A percentile compares a stretch with the other conserved stretches of the same genome.
These are phyloP conservation scores for Drosophila miranda DNA, from an alignment of 1,140 invertebrate genomes.

Conservation along the genomic window DNA sequence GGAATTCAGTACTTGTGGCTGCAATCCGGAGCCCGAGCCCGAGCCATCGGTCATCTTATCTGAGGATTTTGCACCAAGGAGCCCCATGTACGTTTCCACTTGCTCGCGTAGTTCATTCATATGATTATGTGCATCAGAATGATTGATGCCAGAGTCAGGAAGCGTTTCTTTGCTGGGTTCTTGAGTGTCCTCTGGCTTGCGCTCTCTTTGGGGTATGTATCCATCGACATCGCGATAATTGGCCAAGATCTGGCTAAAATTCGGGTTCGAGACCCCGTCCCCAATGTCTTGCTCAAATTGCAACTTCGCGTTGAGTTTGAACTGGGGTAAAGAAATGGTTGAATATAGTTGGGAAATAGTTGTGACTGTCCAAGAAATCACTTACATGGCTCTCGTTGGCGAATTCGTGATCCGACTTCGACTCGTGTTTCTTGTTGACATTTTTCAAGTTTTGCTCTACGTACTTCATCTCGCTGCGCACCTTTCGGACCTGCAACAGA, in stretches of 20 bases:
- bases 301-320: conserved; percentile 55
- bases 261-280: conserved; percentile 30
- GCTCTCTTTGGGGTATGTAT: conserved; percentile 45
- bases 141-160: too few relatives aligned
- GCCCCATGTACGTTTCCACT: too few relatives aligned
- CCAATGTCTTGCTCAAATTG: conserved; percentile 76
- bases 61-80: too few relatives aligned
- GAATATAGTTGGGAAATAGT: too few relatives aligned
- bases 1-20: too few relatives aligned
- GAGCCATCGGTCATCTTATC: too few relatives aligned
- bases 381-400: conserved; percentile 72
- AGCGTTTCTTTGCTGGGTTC: too few relatives aligned
- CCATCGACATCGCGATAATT: conserved; percentile 39
- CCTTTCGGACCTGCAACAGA: conserved; percentile 68
- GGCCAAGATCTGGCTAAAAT: conserved; percentile 6
- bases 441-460: conserved; percentile 59
- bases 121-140: too few relatives aligned
- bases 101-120: too few relatives aligned
- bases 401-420: conserved; percentile 80
- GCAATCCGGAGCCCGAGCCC: too few relatives aligned
- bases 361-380: background rate
- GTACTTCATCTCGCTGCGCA: conserved; percentile 79
- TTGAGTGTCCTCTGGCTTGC: background rate
- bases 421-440: conserved; percentile 63
- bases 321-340: conserved; percentile 21